phyloP scores from a whole-genome alignment of 1,140 invertebrate species.

The Bombus sylvicola region DNA sequence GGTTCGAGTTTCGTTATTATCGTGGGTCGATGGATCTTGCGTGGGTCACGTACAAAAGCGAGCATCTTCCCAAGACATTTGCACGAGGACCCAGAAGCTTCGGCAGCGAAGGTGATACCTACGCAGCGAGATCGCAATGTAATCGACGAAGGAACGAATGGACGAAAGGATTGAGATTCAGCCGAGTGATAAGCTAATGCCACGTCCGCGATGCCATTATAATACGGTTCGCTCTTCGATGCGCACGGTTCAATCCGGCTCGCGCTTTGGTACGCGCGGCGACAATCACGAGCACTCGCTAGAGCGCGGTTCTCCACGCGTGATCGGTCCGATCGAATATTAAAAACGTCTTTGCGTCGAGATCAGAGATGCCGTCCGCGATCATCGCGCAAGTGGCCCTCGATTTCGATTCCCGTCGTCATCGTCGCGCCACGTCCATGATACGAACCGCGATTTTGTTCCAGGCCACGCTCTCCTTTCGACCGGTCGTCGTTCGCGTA shows the following conservation, averaged over 20 bases:
- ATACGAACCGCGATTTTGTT: background rate
- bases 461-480: background rate
- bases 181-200: constrained; percentile 69
- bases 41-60: constrained; percentile 50
- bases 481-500: background rate
- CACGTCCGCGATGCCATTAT: constrained; percentile 69
- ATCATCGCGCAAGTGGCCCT: constrained; percentile 28
- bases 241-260: constrained; percentile 40
- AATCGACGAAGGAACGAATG: constrained; percentile 63
- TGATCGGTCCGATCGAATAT: constrained; percentile 54
- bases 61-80: constrained; percentile 51
- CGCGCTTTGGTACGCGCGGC: background rate
- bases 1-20: constrained; percentile 32
- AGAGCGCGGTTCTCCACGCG: constrained; percentile 28
- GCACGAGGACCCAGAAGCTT: constrained; percentile 56
- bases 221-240: constrained; percentile 61
- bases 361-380: constrained; percentile 46
- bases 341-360: constrained; percentile 61
- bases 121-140: constrained; percentile 55
- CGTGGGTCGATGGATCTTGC: constrained; percentile 35
- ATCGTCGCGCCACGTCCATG: background rate
- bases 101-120: constrained; percentile 55
- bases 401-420: constrained; percentile 58
- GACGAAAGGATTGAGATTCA: constrained; percentile 64
- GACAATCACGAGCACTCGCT: constrained; percentile 54